Evolutionary conservation across 1,140 invertebrate species (phyloP).

Genomic region (Nasonia giraulti): DNA sequence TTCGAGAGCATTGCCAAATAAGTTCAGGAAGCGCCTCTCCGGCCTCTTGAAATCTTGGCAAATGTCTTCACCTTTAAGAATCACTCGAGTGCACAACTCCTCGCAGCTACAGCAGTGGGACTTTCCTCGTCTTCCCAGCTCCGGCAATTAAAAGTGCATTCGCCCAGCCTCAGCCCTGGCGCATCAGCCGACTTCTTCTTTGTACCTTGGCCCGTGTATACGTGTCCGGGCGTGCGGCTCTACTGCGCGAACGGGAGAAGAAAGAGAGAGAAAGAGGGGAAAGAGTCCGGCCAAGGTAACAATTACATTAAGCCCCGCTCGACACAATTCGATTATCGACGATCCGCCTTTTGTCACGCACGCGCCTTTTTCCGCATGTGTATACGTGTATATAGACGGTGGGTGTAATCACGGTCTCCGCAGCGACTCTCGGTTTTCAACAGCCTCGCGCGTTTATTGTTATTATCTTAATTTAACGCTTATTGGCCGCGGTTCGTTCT

Average conservation of each 20-base stretch:
- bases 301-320: constrained; percentile 47
- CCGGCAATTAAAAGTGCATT: constrained; percentile 61
- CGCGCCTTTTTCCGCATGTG: constrained; percentile 31
- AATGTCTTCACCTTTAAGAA: constrained; percentile 54
- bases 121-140: not conserved
- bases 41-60: constrained; percentile 49
- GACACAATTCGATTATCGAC: constrained; percentile 48
- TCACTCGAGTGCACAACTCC: constrained; percentile 50
- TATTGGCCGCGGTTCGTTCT: constrained; percentile 1
- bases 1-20: constrained; percentile 50
- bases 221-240: not conserved
- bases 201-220: not conserved
- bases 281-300: constrained; percentile 31
- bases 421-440: not conserved
- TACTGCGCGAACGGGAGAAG: not conserved
- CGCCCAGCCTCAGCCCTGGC: constrained; percentile 18
- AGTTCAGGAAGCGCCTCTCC: constrained; percentile 42
- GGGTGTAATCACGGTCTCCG: not conserved
- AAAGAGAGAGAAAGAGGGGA: not conserved
- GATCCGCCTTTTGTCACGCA: constrained; percentile 43
- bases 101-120: constrained; percentile 36
- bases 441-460: constrained; percentile 8
- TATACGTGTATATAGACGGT: not conserved
- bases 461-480: constrained; percentile 27
- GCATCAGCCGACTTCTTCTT: not conserved